Evolutionary conservation across 2,888 invertebrate species (phyloP), one percentile per base, ranked within the genome.

Genomic region (Heliconius charithonia): DNA sequence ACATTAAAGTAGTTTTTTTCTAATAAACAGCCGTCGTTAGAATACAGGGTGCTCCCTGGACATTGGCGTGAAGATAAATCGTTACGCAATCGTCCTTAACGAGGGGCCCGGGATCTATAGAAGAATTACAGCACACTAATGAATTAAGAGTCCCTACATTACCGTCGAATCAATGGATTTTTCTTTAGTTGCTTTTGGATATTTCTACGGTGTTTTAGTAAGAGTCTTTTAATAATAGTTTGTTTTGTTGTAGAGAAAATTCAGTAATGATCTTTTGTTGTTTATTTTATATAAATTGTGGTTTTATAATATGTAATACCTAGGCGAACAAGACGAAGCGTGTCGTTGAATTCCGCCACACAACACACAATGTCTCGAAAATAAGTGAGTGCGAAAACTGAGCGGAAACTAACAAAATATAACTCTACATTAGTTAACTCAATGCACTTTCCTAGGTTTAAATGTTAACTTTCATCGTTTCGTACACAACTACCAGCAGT

Each of bases 1-100:
- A 56, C 27, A 56, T 9, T 10, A 56, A 65, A 75, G 66, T 78
- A 78, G 67, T 78, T 79, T 66, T 13, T 41, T 13, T 41, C 69
- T 72, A 79, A 81, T 79, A 78, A 81, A 80, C 78, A 82, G 77
- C 80, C 76, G 77, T 80, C 75, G 78, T 76, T 77, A 71, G 79
- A 81, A 78, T 80, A 82, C 79, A 75, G 76, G 76, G 63, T 73
- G 66, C 77, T 79, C 81, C 82, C 69, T 66, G 66, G 76, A 82
- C 80, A 81, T 84, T 77, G 67, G 79, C 67, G 77, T 82, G 81
- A 80, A 84, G 81, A 84, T 80, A 83, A 84, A 84, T 84, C 71
- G 82, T 56, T 70, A 80, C 79, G 82, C 84, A 81, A 84, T 83
- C 81, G 77, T 77, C 79, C 79, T 75, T 82, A 84, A 84, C 80